phyloP scores from a whole-genome alignment of 2,888 invertebrate species.

The Tenthredo mesomela region DNA sequence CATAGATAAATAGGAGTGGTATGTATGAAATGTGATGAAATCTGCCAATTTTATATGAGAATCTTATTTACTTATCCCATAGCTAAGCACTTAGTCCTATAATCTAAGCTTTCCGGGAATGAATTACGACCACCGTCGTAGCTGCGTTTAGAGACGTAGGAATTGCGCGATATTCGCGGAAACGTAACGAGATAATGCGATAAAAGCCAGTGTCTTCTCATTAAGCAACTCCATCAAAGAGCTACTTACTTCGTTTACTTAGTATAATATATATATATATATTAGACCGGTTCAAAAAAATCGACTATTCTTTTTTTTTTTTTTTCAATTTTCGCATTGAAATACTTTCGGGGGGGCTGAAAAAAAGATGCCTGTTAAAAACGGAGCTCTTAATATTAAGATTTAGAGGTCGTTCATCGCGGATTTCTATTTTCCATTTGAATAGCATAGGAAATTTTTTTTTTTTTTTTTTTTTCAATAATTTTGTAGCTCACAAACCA shows the following conservation, averaged over 20 bases:
- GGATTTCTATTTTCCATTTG: no score
- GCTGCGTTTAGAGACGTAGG: background rate
- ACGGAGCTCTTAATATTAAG: no score
- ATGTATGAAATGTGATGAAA: constrained; percentile 2
- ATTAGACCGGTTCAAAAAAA: no score
- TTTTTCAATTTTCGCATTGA: no score
- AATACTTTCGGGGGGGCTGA: no score
- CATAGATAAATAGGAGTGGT: background rate
- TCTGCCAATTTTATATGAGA: constrained; percentile 16
- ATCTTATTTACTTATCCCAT: background rate
- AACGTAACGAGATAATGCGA: constrained; percentile 2
- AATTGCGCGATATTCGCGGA: constrained; percentile 30
- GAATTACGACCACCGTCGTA: background rate
- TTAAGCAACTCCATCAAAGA: background rate
- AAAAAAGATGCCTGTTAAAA: no score
- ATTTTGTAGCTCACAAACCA: no score
- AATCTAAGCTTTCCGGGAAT: constrained; percentile 26
- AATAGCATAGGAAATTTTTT: no score
- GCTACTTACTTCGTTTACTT: background rate
- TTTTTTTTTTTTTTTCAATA: no score
- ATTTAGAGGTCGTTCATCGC: no score
- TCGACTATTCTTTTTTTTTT: no score
- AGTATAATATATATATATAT: no score
- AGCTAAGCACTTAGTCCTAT: background rate
- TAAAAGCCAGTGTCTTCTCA: background rate